These are phyloP conservation scores for Harpalus rubripes DNA, from an alignment of 2,888 invertebrate genomes.

Conservation along the genomic window DNA sequence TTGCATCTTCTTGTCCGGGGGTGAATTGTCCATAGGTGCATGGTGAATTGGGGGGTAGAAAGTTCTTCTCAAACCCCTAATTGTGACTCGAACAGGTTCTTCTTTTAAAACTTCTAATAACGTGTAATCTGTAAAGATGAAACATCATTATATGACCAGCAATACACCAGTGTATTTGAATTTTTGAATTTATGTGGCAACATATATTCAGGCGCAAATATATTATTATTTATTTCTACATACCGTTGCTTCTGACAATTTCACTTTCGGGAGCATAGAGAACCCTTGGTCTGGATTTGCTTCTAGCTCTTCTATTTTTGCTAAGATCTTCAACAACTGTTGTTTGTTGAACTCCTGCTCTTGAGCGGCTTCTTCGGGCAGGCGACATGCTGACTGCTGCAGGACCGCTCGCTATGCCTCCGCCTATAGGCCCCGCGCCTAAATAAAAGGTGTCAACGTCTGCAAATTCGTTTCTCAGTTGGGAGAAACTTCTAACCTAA, in stretches of 20 bases:
- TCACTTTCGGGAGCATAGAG: conserved; percentile 91
- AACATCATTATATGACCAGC: background rate
- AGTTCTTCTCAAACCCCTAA: conserved; percentile 89
- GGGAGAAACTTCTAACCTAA: conserved; percentile 96
- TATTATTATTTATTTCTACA: conserved; percentile 69
- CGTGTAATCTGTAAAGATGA: conserved; percentile 84
- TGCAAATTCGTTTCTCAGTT: conserved; percentile 93
- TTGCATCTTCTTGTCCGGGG: conserved; percentile 92
- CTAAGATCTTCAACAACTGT: conserved; percentile 79
- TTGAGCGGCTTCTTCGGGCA: conserved; percentile 83
- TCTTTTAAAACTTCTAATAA: conserved; percentile 91
- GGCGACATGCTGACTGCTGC: conserved; percentile 81
- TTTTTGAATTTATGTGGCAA: no score
- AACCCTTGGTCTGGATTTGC: conserved; percentile 92
- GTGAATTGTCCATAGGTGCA: conserved; percentile 90
- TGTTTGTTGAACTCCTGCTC: conserved; percentile 79
- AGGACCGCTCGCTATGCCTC: conserved; percentile 73
- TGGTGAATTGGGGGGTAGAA: conserved; percentile 94
- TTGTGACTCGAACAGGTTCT: conserved; percentile 90
- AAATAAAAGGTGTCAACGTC: conserved; percentile 95
- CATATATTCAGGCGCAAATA: no score
- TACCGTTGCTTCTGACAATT: conserved; percentile 87
- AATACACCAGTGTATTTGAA: background rate
- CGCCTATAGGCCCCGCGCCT: conserved; percentile 80
- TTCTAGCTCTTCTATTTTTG: conserved; percentile 84